Conservation (phyloP, 2,888 invertebrate genomes). For the Pterobdella sp. region DNA sequence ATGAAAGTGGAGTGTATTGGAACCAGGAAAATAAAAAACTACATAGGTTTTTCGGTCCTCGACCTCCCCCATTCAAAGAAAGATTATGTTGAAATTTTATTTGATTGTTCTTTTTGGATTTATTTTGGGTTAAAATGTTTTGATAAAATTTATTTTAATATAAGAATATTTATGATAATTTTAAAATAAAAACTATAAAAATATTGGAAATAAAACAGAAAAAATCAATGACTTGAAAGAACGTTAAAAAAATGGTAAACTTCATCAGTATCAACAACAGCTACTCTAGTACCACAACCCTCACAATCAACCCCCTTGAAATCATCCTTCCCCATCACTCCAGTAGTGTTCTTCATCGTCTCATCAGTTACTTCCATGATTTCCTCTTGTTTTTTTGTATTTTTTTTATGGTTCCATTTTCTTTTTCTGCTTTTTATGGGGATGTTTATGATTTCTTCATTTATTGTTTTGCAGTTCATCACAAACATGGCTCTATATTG, state of each 20-base stretch:
- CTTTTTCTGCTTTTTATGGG: conserved; percentile 44
- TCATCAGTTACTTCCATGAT: conserved; percentile 16
- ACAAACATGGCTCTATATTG: conserved; percentile 61
- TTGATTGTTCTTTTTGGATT: too few species aligned
- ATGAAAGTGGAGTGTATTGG: conserved; percentile 4
- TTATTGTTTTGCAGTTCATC: conserved; percentile 52
- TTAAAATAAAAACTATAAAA: not conserved
- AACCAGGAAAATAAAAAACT: not conserved
- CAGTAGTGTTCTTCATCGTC: not conserved
- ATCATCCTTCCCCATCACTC: conserved; percentile 42
- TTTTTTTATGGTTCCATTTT: conserved; percentile 40
- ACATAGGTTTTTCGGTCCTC: not conserved
- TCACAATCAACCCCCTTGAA: conserved; percentile 56
- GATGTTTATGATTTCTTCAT: conserved; percentile 42
- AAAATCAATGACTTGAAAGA: conserved; percentile 34
- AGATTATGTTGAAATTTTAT: not conserved
- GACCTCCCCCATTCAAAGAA: not conserved
- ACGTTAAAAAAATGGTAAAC: conserved; percentile 60
- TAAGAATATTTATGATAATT: too few species aligned
- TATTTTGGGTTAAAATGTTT: too few species aligned
- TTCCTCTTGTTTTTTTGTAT: conserved; percentile 31
- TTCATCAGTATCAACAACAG: conserved; percentile 56
- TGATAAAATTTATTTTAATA: too few species aligned
- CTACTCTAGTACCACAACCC: conserved; percentile 56
- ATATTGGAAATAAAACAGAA: not conserved